Conservation (phyloP, 1,140 invertebrate species). For the Dendrolimus punctatus region DNA sequence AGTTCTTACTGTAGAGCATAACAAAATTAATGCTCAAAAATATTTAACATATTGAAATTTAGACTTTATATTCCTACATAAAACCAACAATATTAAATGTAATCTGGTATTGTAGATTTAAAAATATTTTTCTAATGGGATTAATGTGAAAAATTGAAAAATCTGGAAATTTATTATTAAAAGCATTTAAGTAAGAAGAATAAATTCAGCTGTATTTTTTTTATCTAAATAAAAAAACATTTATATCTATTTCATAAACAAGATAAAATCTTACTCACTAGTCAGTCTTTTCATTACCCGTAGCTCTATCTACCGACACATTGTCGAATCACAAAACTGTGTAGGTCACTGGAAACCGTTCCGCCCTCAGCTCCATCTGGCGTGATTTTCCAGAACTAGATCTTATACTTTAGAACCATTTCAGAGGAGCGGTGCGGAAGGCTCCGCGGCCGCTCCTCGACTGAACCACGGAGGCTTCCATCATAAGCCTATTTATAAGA, state of each 20-base stretch:
- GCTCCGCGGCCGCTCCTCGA: conserved; percentile 36
- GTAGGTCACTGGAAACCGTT: conserved; percentile 11
- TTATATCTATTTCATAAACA: background rate
- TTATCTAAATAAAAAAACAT: background rate
- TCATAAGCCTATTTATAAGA: too few relatives aligned
- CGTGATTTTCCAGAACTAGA: conserved; percentile 22
- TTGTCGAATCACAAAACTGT: conserved; percentile 14
- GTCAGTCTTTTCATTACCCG: conserved; percentile 24
- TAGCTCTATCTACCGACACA: conserved; percentile 33
- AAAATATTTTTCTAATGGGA: too few relatives aligned
- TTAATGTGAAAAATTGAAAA: too few relatives aligned
- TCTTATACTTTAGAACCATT: conserved; percentile 34
- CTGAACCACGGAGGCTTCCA: conserved; percentile 41
- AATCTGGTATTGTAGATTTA: too few relatives aligned
- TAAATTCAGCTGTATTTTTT: too few relatives aligned
- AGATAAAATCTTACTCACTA: conserved; percentile 12
- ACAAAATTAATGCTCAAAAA: too few relatives aligned
- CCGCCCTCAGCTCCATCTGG: conserved; percentile 36
- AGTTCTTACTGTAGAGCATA: too few relatives aligned
- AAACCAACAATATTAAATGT: too few relatives aligned
- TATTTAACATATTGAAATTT: too few relatives aligned
- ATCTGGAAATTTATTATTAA: too few relatives aligned
- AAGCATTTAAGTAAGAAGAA: too few relatives aligned
- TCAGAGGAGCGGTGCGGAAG: conserved; percentile 36
- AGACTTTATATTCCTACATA: too few relatives aligned